These are phyloP conservation scores for Cistogaster globosa DNA, from an alignment of 2,888 invertebrate genomes.

Conservation along the genomic window DNA sequence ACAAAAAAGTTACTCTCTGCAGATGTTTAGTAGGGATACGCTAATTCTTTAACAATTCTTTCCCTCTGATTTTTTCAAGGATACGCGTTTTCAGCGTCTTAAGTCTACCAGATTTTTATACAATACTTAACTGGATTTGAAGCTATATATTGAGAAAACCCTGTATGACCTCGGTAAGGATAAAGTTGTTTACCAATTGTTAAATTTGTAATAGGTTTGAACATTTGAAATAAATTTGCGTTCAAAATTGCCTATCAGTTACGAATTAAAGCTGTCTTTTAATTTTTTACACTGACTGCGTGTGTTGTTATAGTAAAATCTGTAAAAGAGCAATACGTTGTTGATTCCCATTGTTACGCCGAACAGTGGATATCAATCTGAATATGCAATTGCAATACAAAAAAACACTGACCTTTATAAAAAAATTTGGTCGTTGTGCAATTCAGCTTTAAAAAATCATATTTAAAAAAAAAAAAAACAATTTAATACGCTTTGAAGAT, in stretches of 20 bases:
- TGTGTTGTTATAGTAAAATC: too few relatives aligned
- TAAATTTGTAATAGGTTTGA: constrained; percentile 21
- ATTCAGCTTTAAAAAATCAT: too few relatives aligned
- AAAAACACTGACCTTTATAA: too few relatives aligned
- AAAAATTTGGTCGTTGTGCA: too few relatives aligned
- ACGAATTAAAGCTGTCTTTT: neutral
- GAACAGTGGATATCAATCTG: too few relatives aligned
- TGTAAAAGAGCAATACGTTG: too few relatives aligned
- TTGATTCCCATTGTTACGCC: too few relatives aligned
- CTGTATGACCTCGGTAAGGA: constrained; percentile 2
- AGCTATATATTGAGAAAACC: neutral
- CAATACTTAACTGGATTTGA: neutral
- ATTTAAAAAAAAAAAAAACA: too few relatives aligned
- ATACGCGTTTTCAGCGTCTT: neutral
- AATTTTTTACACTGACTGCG: too few relatives aligned
- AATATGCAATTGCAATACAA: too few relatives aligned
- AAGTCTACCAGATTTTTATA: constrained; percentile 6
- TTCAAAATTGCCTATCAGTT: constrained; percentile 16
- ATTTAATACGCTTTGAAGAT: too few relatives aligned
- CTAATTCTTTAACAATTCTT: constrained; percentile 33
- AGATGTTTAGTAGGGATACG: constrained; percentile 13
- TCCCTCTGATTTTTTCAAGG: constrained; percentile 35
- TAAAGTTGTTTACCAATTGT: constrained; percentile 19
- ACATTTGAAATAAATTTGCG: constrained; percentile 23
- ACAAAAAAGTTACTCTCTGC: too few relatives aligned